Base-by-base conservation (phyloP, 1,140 invertebrate species). In the Campodea augens region DNA sequence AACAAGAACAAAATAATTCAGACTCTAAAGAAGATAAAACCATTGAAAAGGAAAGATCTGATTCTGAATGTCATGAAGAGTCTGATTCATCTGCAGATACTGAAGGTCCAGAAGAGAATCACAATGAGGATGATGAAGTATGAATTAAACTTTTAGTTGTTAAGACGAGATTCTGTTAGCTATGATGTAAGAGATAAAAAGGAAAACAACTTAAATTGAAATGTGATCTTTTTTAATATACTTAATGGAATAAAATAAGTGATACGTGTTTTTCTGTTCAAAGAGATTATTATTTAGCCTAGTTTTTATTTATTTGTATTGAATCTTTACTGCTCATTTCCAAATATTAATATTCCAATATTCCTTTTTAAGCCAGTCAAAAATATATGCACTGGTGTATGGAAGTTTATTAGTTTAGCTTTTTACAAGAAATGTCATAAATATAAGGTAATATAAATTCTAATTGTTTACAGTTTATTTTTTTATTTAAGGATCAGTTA, bases 91-190 rank as follows among this genome's bases (percentile, higher is more conserved):
- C 76, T 0, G 77, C 75, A 5, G 72, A 75, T n/a, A 80, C 77
- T 0, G 77, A 81, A 60, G 77, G 77, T 0, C 77, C 77, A 1
- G 75, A 77, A 57, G 70, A 72, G 44, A 63, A 62, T 12, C 21
- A 45, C 12, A 61, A 46, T 41, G 20, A 36, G 47, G 51, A 44
- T 55, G 43, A 52, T 50, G 50, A 53, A 52, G 38, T 36, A 46
- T 7, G 27, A 32, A 7, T 7, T 32, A 32, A 32, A 15, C 27
- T 10, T 7, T 15, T 32, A 15, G 7, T 10, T 32, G 27, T 15
- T 32, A 7, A 10, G 7, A 15, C 27, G 7, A 32, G 27, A 10
- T 32, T 10, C 27, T 32, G 27, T 32, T 7, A 10, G 7, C 7
- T 32, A 15, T 32, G 7, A 15, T 32, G 27, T 32, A 7, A 7